These are phyloP conservation scores for Echinops telfairi DNA, from an alignment of 2,113 vertebrate genomes.

Conservation along the genomic window DNA sequence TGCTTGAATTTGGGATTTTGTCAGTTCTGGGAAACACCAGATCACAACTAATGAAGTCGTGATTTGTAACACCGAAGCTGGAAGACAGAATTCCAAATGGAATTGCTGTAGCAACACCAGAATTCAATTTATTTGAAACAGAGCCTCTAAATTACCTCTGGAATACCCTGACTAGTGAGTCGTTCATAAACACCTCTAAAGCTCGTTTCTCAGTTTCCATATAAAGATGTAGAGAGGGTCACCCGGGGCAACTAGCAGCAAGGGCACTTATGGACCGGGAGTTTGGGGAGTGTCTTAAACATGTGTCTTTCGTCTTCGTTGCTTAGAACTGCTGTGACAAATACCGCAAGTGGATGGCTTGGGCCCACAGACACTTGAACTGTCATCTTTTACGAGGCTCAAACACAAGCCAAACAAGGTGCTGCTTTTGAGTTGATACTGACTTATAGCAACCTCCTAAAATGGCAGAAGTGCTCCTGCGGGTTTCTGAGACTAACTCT, in stretches of 20 bases:
- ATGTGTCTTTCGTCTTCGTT: conserved; percentile 18
- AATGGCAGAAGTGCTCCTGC: too few species aligned
- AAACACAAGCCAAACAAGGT: too few species aligned
- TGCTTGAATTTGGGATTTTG: conserved; percentile 6
- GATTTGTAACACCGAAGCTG: conserved; percentile 56
- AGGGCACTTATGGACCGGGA: conserved; percentile 12
- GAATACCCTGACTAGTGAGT: conserved; percentile 20
- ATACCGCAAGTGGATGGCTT: too few species aligned
- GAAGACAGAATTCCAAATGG: conserved; percentile 45
- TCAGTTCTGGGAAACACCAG: conserved; percentile 35
- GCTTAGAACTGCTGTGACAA: neutral
- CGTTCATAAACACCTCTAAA: conserved; percentile 47
- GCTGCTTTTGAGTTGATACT: too few species aligned
- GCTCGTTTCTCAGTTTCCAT: conserved; percentile 31
- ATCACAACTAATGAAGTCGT: conserved; percentile 57
- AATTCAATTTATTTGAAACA: conserved; percentile 69
- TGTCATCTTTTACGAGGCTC: too few species aligned
- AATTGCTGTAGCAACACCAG: neutral
- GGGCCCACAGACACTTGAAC: too few species aligned
- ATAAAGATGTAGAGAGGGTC: conserved; percentile 40
- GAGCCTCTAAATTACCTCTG: conserved; percentile 62
- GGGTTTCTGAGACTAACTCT: too few species aligned
- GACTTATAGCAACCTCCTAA: too few species aligned
- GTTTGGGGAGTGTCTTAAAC: conserved; percentile 54
- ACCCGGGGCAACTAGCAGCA: conserved; percentile 37